A percentile compares a stretch with the other conserved stretches of the same genome.
Conservation (phyloP, 2,888 invertebrate genomes). For the Andricus curvator region DNA sequence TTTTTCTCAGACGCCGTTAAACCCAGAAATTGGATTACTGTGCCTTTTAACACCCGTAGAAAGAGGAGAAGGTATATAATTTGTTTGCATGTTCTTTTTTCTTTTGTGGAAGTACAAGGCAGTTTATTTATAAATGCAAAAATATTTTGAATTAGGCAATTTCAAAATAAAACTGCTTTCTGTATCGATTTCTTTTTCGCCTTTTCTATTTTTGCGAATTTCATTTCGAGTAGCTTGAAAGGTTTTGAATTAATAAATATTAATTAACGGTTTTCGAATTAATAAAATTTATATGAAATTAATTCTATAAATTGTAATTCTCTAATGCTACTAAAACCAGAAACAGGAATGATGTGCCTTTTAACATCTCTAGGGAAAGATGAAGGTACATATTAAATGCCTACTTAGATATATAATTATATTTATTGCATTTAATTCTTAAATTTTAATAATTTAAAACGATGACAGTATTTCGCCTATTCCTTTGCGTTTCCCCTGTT, state of each 20-base stretch:
- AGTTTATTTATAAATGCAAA: slow-evolving; percentile 10
- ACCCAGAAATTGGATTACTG: slow-evolving; percentile 49
- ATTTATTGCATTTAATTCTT: no score
- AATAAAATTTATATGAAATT: background rate
- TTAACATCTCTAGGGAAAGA: slow-evolving; percentile 59
- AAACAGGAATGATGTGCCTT: slow-evolving; percentile 60
- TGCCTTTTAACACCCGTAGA: slow-evolving; percentile 63
- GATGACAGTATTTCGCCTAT: no score
- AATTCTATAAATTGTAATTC: slow-evolving; percentile 30
- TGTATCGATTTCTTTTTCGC: background rate
- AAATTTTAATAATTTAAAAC: no score
- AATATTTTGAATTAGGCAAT: slow-evolving; percentile 5
- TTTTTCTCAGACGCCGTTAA: slow-evolving; percentile 51
- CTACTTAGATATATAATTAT: no score
- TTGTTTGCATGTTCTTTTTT: slow-evolving; percentile 3
- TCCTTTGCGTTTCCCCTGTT: no score
- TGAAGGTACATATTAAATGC: slow-evolving; percentile 60
- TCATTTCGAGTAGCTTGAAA: background rate
- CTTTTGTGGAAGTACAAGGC: background rate
- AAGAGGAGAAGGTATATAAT: slow-evolving; percentile 62
- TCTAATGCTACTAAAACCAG: slow-evolving; percentile 49
- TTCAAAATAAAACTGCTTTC: background rate
- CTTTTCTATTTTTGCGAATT: slow-evolving; percentile 1
- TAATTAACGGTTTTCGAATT: background rate
- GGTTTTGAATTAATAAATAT: background rate